Percentiles rank a stretch among this genome's conserved stretches.
These are phyloP conservation scores for Cyrtorhinus lividipennis DNA, from an alignment of 1,140 invertebrate species.

Conservation along the genomic window DNA sequence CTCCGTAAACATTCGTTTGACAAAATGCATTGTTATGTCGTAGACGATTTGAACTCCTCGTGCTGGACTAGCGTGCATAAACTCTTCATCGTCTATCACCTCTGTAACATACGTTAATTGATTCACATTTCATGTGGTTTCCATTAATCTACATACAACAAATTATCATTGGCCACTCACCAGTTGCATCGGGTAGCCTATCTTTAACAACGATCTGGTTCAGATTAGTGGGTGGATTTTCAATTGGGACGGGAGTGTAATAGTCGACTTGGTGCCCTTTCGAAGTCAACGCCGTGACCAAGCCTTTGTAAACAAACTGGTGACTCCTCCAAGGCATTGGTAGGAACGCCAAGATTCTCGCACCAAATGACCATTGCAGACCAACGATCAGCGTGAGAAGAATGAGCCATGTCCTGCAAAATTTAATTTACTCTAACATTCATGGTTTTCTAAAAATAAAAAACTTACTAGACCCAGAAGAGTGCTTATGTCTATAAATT, in stretches of 20 bases:
- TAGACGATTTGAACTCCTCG: background rate
- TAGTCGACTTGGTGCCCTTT: conserved; percentile 28
- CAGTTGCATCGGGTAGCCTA: background rate
- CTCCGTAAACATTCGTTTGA: background rate
- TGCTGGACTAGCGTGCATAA: background rate
- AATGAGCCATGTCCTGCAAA: too few relatives aligned
- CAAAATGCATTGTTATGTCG: background rate
- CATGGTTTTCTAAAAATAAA: too few relatives aligned
- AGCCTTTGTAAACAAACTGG: conserved; percentile 25
- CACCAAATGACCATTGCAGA: background rate
- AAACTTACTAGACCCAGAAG: too few relatives aligned
- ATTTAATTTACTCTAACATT: too few relatives aligned
- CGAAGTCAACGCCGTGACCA: conserved; percentile 25
- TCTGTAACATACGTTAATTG: too few relatives aligned
- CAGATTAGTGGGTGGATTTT: background rate
- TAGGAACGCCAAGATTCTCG: conserved; percentile 25
- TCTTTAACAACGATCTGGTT: background rate
- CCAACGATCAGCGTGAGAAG: background rate
- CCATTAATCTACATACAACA: too few relatives aligned
- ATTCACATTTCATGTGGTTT: too few relatives aligned
- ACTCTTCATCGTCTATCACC: conserved; percentile 2
- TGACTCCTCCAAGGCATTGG: conserved; percentile 26
- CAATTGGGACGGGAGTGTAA: conserved; percentile 21
- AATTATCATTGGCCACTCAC: background rate
- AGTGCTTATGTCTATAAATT: too few relatives aligned